These are phyloP conservation scores for Propithecus perrieri DNA, from an alignment of 2,797 vertebrate species.

Conservation along the genomic window DNA sequence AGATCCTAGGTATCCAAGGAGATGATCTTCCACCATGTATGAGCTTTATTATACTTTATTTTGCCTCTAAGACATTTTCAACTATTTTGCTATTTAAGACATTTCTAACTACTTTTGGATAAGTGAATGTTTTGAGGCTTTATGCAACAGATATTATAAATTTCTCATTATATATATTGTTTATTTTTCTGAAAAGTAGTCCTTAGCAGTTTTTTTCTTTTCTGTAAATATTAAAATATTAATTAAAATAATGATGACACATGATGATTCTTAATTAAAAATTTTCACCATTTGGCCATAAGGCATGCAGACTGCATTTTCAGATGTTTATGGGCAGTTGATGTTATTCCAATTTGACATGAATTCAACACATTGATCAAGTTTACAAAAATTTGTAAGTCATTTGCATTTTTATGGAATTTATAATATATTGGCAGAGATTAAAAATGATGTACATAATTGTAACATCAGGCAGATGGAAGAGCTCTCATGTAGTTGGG, in stretches of 20 bases:
- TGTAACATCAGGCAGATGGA: neutral
- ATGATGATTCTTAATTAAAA: constrained; percentile 8
- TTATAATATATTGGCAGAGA: constrained; percentile 11
- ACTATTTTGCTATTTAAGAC: neutral
- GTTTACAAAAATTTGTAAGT: constrained; percentile 46
- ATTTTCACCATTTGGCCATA: neutral
- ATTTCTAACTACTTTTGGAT: neutral
- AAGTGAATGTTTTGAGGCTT: constrained; percentile 21
- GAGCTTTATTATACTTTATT: constrained; percentile 5
- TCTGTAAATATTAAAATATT: constrained; percentile 35
- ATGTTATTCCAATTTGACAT: neutral
- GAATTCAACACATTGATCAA: constrained; percentile 34
- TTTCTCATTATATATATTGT: constrained; percentile 17
- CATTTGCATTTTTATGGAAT: neutral
- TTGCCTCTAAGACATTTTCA: neutral
- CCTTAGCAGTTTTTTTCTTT: neutral
- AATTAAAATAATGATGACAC: neutral
- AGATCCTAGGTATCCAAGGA: neutral
- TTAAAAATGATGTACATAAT: neutral
- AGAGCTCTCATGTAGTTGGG: neutral
- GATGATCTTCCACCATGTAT: neutral
- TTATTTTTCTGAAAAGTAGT: constrained; percentile 29
- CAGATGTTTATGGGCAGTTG: neutral
- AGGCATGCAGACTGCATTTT: neutral
- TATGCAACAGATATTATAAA: neutral